Evolutionary conservation across 2,113 vertebrate species (phyloP), one percentile per base, ranked within the genome.

Genomic region (Columbina picui): DNA sequence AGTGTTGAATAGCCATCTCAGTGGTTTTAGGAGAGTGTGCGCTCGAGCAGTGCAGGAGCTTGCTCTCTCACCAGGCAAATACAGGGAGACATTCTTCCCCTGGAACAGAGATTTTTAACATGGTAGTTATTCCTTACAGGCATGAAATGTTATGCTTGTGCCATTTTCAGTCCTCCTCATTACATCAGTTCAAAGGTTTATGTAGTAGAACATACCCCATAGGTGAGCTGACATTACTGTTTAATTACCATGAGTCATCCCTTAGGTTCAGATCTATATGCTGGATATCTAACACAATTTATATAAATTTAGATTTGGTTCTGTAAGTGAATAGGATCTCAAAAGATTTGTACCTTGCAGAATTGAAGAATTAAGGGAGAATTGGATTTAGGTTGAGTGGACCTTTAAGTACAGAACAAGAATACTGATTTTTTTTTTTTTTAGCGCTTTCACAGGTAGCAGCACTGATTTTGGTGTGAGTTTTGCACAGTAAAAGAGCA

Each of bases 401-500:
- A 68, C 59, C 21, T 84, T 81, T 70, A 76, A 45, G 68, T 79
- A n/a, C 34, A 77, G 52, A 64, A n/a, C 71, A 78, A 0, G 7
- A 83, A 45, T 87, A 57, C 59, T 30, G 83, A 57, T 80, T 94
- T 43, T 45, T 43, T 43, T 43, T 43, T 43, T 45, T 45, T 45
- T 73, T 69, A 45, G 71, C 92, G 57, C 23, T 94, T 87, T 90
- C 47, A 47, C 47, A 60, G 81, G 47, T 67, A 80, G 61, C 50
- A 70, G 73, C 83, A 83, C 75, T 90, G 88, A 84, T 93, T 90
- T 93, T 89, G 85, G 94, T 90, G 76, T 93, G 94, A 93, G 68
- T 96, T 94, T 94, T 93, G 83, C 83, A 89, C 90, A 92, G 85
- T 56, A 88, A 86, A 93, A 59, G 71, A 92, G 27, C 68, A 78